Base-by-base conservation (phyloP, 2,888 invertebrate species). In the Melanotus villosus region DNA sequence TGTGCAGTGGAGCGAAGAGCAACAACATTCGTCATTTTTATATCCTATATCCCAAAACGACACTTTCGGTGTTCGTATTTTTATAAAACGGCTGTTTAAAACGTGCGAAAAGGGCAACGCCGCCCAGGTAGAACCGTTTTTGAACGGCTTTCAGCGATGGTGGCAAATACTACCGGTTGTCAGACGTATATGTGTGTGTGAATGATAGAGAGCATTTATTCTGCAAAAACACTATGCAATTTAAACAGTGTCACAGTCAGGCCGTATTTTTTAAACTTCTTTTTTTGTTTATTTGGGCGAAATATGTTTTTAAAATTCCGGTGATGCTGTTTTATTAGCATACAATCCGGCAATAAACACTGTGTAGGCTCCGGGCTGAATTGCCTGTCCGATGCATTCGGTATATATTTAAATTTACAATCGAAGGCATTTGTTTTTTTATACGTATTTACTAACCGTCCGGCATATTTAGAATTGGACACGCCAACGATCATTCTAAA, bases 21-120 rank as follows among this genome's bases (percentile, higher is more conserved):
- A 63, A 68, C 69, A 64, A 47, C 70, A 70, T 70, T 70, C 67
- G 67, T 70, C 70, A 70, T 70, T 70, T 70, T 70, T 70, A 64
- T 68, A 64, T 68, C 57, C 63, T 38, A n/a, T 36, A 34, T 47
- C 57, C 56, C 38, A 63, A 63, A 68, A 68, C 57, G 54, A 56
- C 59, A 47, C 47, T 59, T 50, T 54, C 14, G 54, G 36, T 34
- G 36, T 52, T 47, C 21, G n/a, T 43, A 54, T 52, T 43, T 56
- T 50, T 56, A 12, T 34, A 10, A 56, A 56, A 38, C 64, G 64
- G 64, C 38, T 16, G 10, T 6, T 16, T 9, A 16, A 56, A 38
- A 34, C 14, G 26, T 56, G n/a, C 4, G 9, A 36, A 56, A 56
- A 19, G n/a, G 34, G 2, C n/a, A 16, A 18, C 34, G n/a, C 19